Base-by-base conservation (phyloP, 2,797 vertebrate species). In the Xiphorhynchus erythropygius region DNA sequence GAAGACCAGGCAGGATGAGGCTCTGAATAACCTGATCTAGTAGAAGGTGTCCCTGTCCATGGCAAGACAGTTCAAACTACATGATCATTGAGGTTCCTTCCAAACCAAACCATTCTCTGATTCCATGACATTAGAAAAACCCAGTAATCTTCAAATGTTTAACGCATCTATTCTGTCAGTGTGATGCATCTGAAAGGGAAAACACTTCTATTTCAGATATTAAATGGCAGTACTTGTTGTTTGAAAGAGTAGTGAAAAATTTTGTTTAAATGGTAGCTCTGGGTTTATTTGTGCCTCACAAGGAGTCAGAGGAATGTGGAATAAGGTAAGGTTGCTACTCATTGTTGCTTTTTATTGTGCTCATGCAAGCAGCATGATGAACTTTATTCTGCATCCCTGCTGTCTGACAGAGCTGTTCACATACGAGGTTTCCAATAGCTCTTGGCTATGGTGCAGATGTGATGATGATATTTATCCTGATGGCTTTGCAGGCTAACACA, bases 361-460 rank as follows among this genome's bases (percentile, higher is more conserved):
- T 87, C 8, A 2, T 63, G 68, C 52, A 74, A 67, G 49, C 35
- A 67, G 42, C 37, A 68, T 53, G 50, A 25, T 70, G 24, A 68
- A 68, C 46, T 94, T 70, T 59, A 70, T 74, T 84, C 64, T 93
- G 82, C 63, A 85, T 56, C 49, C 62, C 65, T 82, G 60, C 82
- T 92, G 60, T 87, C 44, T 74, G 57, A 55, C 44, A 69, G 47
- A 21, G 42, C 60, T 84, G 30, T 75, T 90, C 69, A 76, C 46
- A 69, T 81, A 55, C 0, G 9, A 77, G 30, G 74, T 93, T 83
- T 84, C 78, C 67, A 83, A 83, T 68, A 92, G 68, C 91, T 92
- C 49, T 80, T 93, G 91, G 93, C 93, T 94, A 60, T 84, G 74
- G 49, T 80, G 84, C 75, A 85, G 89, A 68, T 95, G 68, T 83